phyloP scores from a whole-genome alignment of 2,888 invertebrate genomes.

The Arenicola marina region DNA sequence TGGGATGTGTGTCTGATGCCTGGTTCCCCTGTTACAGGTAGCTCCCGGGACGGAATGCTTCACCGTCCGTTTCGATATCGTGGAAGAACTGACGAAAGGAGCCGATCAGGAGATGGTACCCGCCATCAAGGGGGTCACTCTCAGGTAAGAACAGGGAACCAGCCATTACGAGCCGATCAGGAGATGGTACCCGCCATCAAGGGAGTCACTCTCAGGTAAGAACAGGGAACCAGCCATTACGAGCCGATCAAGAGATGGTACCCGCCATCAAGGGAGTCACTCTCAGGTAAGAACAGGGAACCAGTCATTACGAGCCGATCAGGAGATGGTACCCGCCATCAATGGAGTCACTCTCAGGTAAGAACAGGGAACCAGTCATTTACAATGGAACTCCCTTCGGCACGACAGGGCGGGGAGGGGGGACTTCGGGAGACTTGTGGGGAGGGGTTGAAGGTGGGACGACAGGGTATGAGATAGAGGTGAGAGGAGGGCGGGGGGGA shows the following conservation, averaged over 20 bases:
- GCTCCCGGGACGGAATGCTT: not conserved
- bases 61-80: not conserved
- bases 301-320: too few species aligned
- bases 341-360: slow-evolving; percentile 3
- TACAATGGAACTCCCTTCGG: too few species aligned
- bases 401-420: too few species aligned
- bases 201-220: slow-evolving; percentile 5
- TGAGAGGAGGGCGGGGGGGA: too few species aligned
- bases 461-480: too few species aligned
- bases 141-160: too few species aligned
- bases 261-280: slow-evolving; percentile 2
- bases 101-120: not conserved
- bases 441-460: too few species aligned
- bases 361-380: too few species aligned
- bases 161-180: not conserved
- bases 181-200: slow-evolving; percentile 1
- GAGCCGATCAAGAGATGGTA: not conserved
- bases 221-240: too few species aligned
- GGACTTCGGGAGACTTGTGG: too few species aligned
- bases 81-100: not conserved
- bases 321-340: not conserved
- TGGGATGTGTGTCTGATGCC: too few species aligned
- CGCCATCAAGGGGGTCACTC: slow-evolving; percentile 2
- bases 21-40: slow-evolving; percentile 1
- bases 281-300: slow-evolving; percentile 7